Conservation (phyloP, 1,140 invertebrate genomes). For the Paraescarpia echinospica region DNA sequence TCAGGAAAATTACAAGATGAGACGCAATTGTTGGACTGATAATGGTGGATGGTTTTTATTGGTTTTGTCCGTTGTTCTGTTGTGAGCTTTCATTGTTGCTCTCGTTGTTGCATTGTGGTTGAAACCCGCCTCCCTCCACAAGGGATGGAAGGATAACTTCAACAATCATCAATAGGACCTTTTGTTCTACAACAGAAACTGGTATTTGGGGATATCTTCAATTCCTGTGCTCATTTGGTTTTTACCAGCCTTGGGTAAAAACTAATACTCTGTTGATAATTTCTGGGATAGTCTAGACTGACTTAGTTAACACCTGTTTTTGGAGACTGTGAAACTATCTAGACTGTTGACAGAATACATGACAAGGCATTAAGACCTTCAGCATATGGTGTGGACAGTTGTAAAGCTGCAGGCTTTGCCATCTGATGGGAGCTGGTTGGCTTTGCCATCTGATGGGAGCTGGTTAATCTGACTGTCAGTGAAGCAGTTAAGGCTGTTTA, state of each 20-base stretch:
- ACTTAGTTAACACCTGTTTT: not conserved
- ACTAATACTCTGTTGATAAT: not conserved
- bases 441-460: not conserved
- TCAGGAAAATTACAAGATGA: not conserved
- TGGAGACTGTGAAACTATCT: not conserved
- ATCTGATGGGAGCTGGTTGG: not conserved
- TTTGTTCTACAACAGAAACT: not conserved
- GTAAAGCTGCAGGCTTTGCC: not conserved
- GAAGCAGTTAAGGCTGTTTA: not conserved
- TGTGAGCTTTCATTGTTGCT: not conserved
- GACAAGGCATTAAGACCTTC: not conserved
- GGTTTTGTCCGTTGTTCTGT: not conserved
- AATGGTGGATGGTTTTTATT: not conserved
- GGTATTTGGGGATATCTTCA: not conserved
- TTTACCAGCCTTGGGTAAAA: not conserved
- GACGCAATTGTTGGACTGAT: not conserved
- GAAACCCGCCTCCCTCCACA: too few species aligned
- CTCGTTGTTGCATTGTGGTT: not conserved
- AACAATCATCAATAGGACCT: not conserved
- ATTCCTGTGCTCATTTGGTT: not conserved
- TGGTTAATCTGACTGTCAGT: not conserved
- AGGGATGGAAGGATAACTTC: not conserved
- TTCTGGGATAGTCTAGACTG: not conserved
- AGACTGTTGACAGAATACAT: not conserved
- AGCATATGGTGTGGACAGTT: too few species aligned